A percentile compares a stretch with the other conserved stretches of the same genome.
phyloP scores from a whole-genome alignment of 2,888 invertebrate species.

The Epiblema foenella region DNA sequence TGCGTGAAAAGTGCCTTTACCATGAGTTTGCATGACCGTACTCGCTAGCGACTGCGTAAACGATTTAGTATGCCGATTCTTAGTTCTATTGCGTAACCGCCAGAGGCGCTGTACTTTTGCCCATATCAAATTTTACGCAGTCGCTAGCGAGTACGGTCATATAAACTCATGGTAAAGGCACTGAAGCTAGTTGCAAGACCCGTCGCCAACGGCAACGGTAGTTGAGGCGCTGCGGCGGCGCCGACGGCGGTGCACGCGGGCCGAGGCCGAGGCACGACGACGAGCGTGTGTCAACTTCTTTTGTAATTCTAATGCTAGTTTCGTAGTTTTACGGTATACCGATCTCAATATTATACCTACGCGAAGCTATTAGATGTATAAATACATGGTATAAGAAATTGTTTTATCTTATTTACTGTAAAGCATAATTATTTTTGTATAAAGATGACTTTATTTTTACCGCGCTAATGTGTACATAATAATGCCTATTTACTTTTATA shows the following conservation, averaged over 20 bases:
- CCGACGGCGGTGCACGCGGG: not conserved
- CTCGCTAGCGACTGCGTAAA: too few relatives aligned
- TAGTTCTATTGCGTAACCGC: too few relatives aligned
- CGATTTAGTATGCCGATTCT: too few relatives aligned
- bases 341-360: slow-evolving; percentile 77
- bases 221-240: slow-evolving; percentile 7
- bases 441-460: slow-evolving; percentile 79
- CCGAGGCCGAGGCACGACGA: not conserved
- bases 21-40: too few relatives aligned
- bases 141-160: too few relatives aligned
- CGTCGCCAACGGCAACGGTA: not conserved
- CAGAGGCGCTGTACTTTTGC: too few relatives aligned
- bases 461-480: slow-evolving; percentile 71
- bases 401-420: slow-evolving; percentile 70
- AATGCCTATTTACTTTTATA: slow-evolving; percentile 76
- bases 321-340: slow-evolving; percentile 57
- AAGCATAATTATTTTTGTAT: slow-evolving; percentile 67
- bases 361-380: slow-evolving; percentile 82
- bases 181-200: not conserved
- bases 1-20: too few relatives aligned
- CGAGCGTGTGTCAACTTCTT: slow-evolving; percentile 12
- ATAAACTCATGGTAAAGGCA: too few relatives aligned
- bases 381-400: slow-evolving; percentile 63
- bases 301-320: slow-evolving; percentile 37
- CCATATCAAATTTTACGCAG: too few relatives aligned